Evolutionary conservation across 2,797 vertebrate species (phyloP).

Genomic region (Gallinago nigripennis): DNA sequence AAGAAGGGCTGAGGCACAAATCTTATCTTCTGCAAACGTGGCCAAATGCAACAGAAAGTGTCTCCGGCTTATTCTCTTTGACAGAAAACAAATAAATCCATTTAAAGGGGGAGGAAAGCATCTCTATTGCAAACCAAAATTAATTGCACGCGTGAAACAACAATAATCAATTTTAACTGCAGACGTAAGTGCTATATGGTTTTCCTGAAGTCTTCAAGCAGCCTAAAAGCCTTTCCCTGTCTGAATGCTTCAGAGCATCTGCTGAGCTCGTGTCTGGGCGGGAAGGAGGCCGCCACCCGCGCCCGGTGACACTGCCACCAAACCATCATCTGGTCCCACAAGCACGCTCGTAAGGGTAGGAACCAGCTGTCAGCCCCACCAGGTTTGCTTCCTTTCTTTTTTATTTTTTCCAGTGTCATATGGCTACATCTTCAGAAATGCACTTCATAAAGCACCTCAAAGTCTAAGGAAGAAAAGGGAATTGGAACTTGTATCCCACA

Average conservation of each 20-base stretch:
- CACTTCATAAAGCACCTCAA: neutral
- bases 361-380: neutral
- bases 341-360: neutral
- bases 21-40: neutral
- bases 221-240: slow-evolving; percentile 38
- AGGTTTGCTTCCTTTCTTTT: neutral
- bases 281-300: neutral
- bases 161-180: slow-evolving; percentile 9
- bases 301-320: neutral
- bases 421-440: neutral
- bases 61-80: neutral
- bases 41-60: neutral
- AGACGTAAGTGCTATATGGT: neutral
- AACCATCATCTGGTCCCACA: neutral
- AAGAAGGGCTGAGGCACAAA: neutral
- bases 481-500: neutral
- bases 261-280: neutral
- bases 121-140: slow-evolving; percentile 27
- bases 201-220: neutral
- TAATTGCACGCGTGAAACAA: slow-evolving; percentile 16
- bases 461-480: neutral
- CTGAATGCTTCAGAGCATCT: slow-evolving; percentile 40
- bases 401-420: neutral
- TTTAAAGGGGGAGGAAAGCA: slow-evolving; percentile 27
- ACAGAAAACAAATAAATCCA: slow-evolving; percentile 24